These are phyloP conservation scores for Haplochromis burtoni DNA, from an alignment of 2,113 vertebrate genomes.

Conservation along the genomic window DNA sequence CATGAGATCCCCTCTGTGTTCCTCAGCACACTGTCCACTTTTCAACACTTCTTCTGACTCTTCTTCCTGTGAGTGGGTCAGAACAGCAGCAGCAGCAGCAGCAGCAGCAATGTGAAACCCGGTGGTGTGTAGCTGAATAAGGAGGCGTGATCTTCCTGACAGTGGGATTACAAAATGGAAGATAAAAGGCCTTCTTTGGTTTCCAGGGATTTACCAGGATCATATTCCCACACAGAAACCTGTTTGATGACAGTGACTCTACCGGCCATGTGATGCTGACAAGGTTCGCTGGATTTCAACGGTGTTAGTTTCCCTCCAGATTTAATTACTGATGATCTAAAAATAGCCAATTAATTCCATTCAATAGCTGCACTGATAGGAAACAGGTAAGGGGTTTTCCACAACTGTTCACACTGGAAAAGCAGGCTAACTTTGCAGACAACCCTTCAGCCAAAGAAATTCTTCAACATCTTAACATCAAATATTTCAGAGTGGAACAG, in stretches of 20 bases:
- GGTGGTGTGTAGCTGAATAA: neutral
- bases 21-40: neutral
- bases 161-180: neutral
- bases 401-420: neutral
- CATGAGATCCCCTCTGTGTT: neutral
- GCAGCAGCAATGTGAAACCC: neutral
- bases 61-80: neutral
- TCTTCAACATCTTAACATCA: neutral
- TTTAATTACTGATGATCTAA: conserved; percentile 9
- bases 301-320: conserved; percentile 6
- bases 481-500: neutral
- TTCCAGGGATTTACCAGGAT: conserved; percentile 53
- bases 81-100: neutral
- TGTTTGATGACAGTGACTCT: conserved; percentile 18
- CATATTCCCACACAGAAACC: conserved; percentile 22
- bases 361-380: neutral
- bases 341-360: conserved; percentile 26
- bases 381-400: neutral
- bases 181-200: conserved; percentile 40
- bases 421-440: neutral
- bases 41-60: neutral
- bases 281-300: conserved; percentile 4
- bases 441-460: neutral
- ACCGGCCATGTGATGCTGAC: neutral
- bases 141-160: neutral